phyloP scores from a whole-genome alignment of 2,113 vertebrate genomes.

The Nyctibius bracteatus region DNA sequence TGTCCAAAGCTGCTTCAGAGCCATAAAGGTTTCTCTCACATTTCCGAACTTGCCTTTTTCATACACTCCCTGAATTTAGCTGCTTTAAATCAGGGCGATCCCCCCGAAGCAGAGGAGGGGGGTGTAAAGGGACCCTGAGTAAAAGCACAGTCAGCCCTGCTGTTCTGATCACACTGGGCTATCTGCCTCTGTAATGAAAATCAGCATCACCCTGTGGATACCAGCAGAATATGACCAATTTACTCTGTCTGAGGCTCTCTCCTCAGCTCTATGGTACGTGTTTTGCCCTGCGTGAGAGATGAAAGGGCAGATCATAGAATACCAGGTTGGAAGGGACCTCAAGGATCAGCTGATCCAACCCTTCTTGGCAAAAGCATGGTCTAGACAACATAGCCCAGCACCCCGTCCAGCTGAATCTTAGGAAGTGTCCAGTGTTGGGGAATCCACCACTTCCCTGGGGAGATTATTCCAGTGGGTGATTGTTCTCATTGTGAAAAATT shows the following conservation, averaged over 20 bases:
- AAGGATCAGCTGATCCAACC: no score
- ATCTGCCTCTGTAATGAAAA: background rate
- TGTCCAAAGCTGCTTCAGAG: background rate
- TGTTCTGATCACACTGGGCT: background rate
- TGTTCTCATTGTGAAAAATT: no score
- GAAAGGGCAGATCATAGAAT: background rate
- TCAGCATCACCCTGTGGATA: background rate
- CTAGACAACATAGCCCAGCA: no score
- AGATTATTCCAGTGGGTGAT: no score
- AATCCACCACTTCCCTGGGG: no score
- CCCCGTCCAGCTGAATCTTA: no score
- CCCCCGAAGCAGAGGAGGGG: background rate
- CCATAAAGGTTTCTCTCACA: background rate
- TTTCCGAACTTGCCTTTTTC: background rate
- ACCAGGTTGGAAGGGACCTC: no score
- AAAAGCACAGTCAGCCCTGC: background rate
- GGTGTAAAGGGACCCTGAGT: background rate
- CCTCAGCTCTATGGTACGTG: background rate
- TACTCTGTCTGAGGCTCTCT: background rate
- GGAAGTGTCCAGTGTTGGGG: no score
- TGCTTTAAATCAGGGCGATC: background rate
- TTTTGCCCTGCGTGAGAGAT: background rate
- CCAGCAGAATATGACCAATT: background rate
- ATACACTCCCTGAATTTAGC: background rate
- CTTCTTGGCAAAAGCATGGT: no score